Base-by-base conservation (phyloP, 2,797 vertebrate species). In the Luscinia megarhynchos region DNA sequence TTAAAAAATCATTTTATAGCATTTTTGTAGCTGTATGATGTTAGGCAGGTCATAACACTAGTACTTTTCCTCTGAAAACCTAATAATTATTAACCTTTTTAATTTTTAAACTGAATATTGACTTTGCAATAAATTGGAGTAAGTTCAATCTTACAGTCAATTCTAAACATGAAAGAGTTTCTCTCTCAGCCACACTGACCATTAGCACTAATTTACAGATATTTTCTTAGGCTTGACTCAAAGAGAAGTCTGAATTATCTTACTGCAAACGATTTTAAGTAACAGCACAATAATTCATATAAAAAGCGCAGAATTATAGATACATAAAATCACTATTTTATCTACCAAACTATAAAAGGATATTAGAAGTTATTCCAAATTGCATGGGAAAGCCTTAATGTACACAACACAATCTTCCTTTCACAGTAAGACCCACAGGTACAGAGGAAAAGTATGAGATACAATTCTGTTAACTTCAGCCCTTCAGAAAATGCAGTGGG, bases 31-130 rank as follows among this genome's bases (percentile, higher is more conserved):
- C 95, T 90, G 89, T 96, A 96, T 96, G 93, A 96, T 97, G 95
- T 96, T 97, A 95, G 80, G 77, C 88, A 82, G 97, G 97, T 98
- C 97, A 96, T 96, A 98, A 97, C 97, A 97, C 95, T 96, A 97
- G 93, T 97, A 97, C 97, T 98, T 98, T 97, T 97, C 88, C 96
- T 97, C 96, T 98, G 96, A 97, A 98, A 97, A 97, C 96, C 97
- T 97, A 97, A 95, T 96, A 98, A 98, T 98, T 97, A 98, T 96
- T 97, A 97, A 97, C 97, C 96, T 98, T 98, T 97, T 98, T 97
- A 95, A 97, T 97, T 98, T 97, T 97, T 97, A 97, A 97, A 91
- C 89, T 96, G 95, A 96, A 92, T 97, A 98, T 98, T 98, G 98
- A 98, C 97, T 98, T 97, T 96, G 87, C 96, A 97, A 98, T 98